These are phyloP conservation scores for Borostomias antarcticus DNA, from an alignment of 2,797 vertebrate species.

Conservation along the genomic window DNA sequence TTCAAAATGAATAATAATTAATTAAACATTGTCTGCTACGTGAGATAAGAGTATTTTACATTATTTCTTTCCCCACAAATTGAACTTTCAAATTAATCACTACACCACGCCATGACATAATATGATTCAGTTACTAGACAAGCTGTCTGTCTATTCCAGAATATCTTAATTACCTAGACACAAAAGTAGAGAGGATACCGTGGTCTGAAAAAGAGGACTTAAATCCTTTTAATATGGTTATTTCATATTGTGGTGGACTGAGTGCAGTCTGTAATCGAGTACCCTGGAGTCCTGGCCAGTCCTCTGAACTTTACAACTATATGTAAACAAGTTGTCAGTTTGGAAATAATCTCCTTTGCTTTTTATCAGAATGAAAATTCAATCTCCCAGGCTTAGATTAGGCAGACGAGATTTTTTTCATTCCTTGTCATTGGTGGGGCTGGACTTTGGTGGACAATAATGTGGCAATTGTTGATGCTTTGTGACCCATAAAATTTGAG, in stretches of 20 bases:
- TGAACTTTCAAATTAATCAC: neutral
- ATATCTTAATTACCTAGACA: conserved; percentile 81
- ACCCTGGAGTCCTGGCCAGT: conserved; percentile 68
- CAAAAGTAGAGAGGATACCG: conserved; percentile 70
- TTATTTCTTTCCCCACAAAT: neutral
- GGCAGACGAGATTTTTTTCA: conserved; percentile 75
- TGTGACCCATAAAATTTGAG: conserved; percentile 99
- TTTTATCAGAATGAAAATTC: conserved; percentile 87
- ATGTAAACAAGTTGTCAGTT: conserved; percentile 91
- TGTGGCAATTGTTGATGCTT: conserved; percentile 98
- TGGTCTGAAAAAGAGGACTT: conserved; percentile 64
- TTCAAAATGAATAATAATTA: no score
- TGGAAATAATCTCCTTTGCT: conserved; percentile 86
- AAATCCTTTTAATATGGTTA: conserved; percentile 71
- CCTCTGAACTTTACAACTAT: conserved; percentile 87
- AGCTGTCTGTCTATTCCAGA: conserved; percentile 73
- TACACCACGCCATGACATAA: neutral
- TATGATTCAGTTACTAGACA: conserved; percentile 73
- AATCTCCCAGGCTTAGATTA: conserved; percentile 89
- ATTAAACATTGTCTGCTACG: neutral
- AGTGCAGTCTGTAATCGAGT: conserved; percentile 67
- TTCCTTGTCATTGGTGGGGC: conserved; percentile 87
- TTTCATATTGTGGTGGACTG: conserved; percentile 57
- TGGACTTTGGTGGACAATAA: conserved; percentile 97
- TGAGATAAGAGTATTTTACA: neutral